Evolutionary conservation across 2,797 vertebrate species (phyloP).

Genomic region (Varecia variegata): DNA sequence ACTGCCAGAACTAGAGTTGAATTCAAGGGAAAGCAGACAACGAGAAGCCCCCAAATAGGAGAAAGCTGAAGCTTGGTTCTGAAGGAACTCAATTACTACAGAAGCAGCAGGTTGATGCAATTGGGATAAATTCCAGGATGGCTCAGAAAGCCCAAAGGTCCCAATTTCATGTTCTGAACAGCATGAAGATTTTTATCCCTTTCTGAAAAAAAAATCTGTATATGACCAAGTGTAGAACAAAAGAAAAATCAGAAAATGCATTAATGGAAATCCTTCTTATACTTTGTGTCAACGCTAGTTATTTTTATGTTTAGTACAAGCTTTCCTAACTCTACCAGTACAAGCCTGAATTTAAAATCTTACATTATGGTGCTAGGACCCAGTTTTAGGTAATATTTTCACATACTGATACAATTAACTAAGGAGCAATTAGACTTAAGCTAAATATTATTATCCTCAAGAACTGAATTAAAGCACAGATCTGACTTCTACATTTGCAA

Average conservation of each 20-base stretch:
- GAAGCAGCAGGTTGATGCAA: not conserved
- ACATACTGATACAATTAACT: conserved; percentile 38
- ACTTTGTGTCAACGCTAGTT: conserved; percentile 20
- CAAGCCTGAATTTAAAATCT: not conserved
- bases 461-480: conserved; percentile 32
- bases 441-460: not conserved
- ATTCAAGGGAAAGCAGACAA: not conserved
- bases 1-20: not conserved
- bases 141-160: not conserved
- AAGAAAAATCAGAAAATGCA: conserved; percentile 21
- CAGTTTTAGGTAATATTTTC: conserved; percentile 40
- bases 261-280: not conserved
- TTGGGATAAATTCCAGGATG: not conserved
- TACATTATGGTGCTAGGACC: not conserved
- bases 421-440: not conserved
- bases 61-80: not conserved
- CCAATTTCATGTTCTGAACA: not conserved
- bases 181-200: not conserved
- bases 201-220: not conserved
- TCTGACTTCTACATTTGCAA: conserved; percentile 30
- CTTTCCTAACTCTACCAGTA: not conserved
- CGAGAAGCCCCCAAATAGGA: not conserved
- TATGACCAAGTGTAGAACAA: not conserved
- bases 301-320: conserved; percentile 43
- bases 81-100: not conserved